Evolutionary conservation across 2,113 vertebrate species (phyloP).

Genomic region (Propithecus coquereli): DNA sequence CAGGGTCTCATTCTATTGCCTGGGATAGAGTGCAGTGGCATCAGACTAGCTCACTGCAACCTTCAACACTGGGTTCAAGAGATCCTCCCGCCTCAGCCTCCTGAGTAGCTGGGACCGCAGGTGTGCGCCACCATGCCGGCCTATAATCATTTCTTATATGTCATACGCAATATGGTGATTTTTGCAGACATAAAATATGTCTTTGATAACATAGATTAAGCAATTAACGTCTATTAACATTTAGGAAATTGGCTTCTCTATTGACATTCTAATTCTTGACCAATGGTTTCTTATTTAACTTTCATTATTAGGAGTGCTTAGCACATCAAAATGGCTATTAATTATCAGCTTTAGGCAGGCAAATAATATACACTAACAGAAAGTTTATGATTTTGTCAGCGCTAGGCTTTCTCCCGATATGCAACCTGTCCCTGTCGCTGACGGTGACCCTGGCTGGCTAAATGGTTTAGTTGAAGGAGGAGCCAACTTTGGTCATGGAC

Average conservation of each 20-base stretch:
- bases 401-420: not conserved
- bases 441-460: not conserved
- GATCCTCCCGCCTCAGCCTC: no score
- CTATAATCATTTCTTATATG: accelerated
- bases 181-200: not conserved
- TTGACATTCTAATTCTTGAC: not conserved
- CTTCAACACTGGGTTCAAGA: no score
- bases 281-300: not conserved
- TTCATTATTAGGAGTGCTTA: not conserved
- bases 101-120: no score
- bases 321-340: not conserved
- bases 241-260: not conserved
- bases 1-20: no score
- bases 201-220: not conserved
- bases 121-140: no score
- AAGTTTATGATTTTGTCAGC: not conserved
- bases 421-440: accelerated
- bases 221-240: not conserved
- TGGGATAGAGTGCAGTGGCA: no score
- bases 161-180: no score
- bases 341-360: not conserved
- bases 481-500: accelerated
- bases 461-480: not conserved
- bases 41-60: no score
- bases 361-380: not conserved